Conservation (phyloP, 2,888 invertebrate genomes). For the Anthrax anthrax region DNA sequence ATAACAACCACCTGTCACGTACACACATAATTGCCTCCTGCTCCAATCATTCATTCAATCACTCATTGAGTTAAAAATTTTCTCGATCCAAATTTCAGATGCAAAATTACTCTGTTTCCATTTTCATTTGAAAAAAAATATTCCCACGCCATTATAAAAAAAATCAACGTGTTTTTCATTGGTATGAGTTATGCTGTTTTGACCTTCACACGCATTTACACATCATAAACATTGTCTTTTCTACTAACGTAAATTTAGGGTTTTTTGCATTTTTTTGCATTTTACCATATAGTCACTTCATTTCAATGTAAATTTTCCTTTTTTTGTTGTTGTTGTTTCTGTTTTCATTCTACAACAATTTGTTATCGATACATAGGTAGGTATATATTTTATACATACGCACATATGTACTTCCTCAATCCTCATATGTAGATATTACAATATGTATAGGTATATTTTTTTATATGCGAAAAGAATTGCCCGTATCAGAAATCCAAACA, state of each 20-base stretch:
- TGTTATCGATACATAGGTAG: background rate
- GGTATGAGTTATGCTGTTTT: background rate
- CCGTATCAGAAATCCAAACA: background rate
- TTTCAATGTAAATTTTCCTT: no score
- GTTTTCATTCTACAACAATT: no score
- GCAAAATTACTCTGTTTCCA: no score
- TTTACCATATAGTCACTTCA: background rate
- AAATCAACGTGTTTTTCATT: background rate
- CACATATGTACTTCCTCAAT: no score
- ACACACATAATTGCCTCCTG: conserved; percentile 6
- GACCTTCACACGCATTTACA: conserved; percentile 5
- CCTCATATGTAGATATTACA: no score
- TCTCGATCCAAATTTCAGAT: no score
- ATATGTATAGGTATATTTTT: no score
- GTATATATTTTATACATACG: no score
- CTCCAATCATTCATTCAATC: conserved; percentile 1
- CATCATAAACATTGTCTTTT: background rate
- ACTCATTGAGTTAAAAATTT: no score
- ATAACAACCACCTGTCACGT: conserved; percentile 8
- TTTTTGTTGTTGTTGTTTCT: no score
- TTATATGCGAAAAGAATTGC: background rate
- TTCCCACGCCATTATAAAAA: background rate
- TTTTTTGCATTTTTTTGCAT: background rate
- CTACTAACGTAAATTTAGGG: background rate
- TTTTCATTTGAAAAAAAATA: no score